Conservation (phyloP, 2,113 vertebrate genomes). For the Empidonax alnorum region DNA sequence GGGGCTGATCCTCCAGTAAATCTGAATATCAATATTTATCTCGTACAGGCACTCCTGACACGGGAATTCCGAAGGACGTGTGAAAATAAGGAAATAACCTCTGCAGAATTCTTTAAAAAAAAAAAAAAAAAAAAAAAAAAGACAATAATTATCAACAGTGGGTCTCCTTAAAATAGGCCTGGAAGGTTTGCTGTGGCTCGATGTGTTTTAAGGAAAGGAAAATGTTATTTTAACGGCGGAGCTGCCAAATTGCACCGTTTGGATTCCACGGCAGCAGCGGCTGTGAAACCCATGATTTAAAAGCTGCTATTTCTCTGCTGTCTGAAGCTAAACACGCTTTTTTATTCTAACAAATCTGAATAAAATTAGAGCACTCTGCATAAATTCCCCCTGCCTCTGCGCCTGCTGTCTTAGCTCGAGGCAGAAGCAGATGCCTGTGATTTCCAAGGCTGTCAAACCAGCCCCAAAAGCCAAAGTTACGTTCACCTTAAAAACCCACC, state of each 20-base stretch:
- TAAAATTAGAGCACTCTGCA: slow-evolving; percentile 36
- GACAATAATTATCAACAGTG: neutral
- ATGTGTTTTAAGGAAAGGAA: slow-evolving; percentile 3
- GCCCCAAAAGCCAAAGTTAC: slow-evolving; percentile 28
- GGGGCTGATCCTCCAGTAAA: neutral
- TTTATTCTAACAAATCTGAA: slow-evolving; percentile 19
- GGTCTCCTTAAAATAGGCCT: neutral
- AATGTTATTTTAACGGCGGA: neutral
- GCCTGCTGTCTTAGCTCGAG: slow-evolving; percentile 44
- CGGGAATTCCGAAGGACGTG: neutral
- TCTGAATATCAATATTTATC: neutral
- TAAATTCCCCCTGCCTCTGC: slow-evolving; percentile 34
- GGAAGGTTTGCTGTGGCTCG: neutral
- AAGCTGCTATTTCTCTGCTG: slow-evolving; percentile 18
- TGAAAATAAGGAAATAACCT: neutral
- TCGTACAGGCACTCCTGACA: neutral
- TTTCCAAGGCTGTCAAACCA: neutral
- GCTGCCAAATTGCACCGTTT: neutral
- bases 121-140: slow-evolving; percentile 6
- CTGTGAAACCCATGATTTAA: slow-evolving; percentile 8
- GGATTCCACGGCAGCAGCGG: neutral
- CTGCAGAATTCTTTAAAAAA: neutral
- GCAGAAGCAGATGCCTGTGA: slow-evolving; percentile 29
- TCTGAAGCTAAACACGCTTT: neutral
- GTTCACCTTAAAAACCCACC: neutral